Evolutionary conservation across 2,888 invertebrate species (phyloP).

Genomic region (Drosophila neoperkinsi): DNA sequence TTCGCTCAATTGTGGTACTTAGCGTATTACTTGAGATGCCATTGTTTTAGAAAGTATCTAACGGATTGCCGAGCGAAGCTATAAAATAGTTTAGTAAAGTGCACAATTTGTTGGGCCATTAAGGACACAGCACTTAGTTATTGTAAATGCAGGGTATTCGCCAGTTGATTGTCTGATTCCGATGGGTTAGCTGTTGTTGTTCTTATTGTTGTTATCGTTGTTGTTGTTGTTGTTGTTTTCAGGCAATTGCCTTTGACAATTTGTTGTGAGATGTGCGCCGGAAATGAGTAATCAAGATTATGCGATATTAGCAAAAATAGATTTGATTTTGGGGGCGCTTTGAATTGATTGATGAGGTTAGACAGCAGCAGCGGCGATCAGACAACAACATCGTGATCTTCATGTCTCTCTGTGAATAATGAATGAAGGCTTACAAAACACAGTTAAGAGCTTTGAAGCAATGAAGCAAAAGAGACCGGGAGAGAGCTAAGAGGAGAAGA

Average conservation of each 20-base stretch:
- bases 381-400: slow-evolving; percentile 41
- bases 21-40: slow-evolving; percentile 64
- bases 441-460: slow-evolving; percentile 38
- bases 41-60: slow-evolving; percentile 73
- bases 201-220: slow-evolving; percentile 22
- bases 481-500: slow-evolving; percentile 3
- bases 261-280: slow-evolving; percentile 71
- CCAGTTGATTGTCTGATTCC: slow-evolving; percentile 24
- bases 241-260: slow-evolving; percentile 68
- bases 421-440: slow-evolving; percentile 45
- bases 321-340: slow-evolving; percentile 72
- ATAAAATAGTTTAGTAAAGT: slow-evolving; percentile 15
- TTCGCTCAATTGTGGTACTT: slow-evolving; percentile 67
- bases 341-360: slow-evolving; percentile 70
- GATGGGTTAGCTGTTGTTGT: slow-evolving; percentile 1
- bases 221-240: slow-evolving; percentile 34
- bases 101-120: slow-evolving; percentile 2
- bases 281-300: slow-evolving; percentile 80
- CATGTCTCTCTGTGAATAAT: slow-evolving; percentile 32
- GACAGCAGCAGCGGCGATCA: slow-evolving; percentile 57
- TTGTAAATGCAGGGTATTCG: slow-evolving; percentile 48
- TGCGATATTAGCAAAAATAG: slow-evolving; percentile 77
- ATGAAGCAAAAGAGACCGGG: slow-evolving; percentile 1
- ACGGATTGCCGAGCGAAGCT: slow-evolving; percentile 27
- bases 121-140: slow-evolving; percentile 8